Conservation (phyloP, 1,140 invertebrate genomes). For the Sarcophaga peregrina region DNA sequence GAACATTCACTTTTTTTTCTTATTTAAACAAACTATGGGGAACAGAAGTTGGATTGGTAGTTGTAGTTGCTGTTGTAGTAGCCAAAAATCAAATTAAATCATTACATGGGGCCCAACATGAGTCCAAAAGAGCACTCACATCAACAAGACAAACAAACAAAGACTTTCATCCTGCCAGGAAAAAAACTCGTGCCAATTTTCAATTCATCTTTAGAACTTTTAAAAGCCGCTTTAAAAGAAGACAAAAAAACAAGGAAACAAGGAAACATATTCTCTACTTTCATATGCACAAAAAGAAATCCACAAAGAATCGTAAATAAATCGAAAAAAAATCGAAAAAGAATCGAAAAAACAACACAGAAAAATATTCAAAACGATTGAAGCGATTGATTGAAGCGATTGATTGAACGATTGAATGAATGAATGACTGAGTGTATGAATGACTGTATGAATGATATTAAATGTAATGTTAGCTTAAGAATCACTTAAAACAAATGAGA, state of each 20-base stretch:
- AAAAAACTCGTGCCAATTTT: conserved; percentile 10
- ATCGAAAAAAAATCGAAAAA: too few species aligned
- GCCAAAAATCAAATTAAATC: background rate
- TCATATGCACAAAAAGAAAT: conserved; percentile 5
- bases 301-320: too few species aligned
- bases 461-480: conserved; percentile 36
- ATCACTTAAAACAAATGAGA: conserved; percentile 54
- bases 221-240: conserved; percentile 14
- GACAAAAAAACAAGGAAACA: too few species aligned
- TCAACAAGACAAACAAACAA: background rate
- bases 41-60: background rate
- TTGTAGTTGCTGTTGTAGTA: too few species aligned
- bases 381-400: background rate
- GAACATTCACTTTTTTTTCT: background rate
- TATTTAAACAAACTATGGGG: background rate
- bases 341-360: background rate
- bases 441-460: conserved; percentile 21
- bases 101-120: background rate
- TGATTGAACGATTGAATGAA: background rate
- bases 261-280: background rate
- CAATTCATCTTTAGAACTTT: background rate
- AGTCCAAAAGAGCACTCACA: background rate
- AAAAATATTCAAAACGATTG: background rate
- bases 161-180: background rate
- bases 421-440: background rate